phyloP scores from a whole-genome alignment of 2,113 vertebrate species.

The Leucopsar rothschildi region DNA sequence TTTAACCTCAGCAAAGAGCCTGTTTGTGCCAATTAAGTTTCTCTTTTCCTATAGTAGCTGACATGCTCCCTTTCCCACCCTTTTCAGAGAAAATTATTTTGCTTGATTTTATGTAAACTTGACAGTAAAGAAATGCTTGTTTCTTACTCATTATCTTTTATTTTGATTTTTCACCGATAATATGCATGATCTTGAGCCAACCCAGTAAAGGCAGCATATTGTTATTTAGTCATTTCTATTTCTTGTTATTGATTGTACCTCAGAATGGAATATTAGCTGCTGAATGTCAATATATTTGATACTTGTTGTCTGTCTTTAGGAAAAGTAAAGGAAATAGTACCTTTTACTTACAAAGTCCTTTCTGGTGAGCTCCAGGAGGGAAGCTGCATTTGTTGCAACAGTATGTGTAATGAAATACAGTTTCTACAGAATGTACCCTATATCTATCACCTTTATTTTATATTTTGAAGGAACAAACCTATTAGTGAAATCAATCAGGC shows the following conservation, averaged over 20 bases:
- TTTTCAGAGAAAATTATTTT: not conserved
- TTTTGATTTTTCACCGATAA: not conserved
- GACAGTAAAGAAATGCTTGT: not conserved
- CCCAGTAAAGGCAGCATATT: not conserved
- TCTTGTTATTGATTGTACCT: not conserved
- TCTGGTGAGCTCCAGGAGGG: not conserved
- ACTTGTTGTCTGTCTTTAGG: not conserved
- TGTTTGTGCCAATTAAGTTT: not conserved
- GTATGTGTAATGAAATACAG: not conserved
- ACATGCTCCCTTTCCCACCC: not conserved
- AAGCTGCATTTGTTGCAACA: not conserved
- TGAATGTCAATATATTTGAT: not conserved
- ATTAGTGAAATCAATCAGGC: not conserved
- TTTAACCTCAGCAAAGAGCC: not conserved
- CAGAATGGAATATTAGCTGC: not conserved
- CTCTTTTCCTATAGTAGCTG: not conserved
- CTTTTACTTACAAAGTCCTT: not conserved
- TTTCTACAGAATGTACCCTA: not conserved
- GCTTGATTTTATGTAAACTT: not conserved
- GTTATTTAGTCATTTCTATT: not conserved
- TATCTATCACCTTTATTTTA: not conserved
- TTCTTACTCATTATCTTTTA: not conserved
- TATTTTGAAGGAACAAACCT: not conserved
- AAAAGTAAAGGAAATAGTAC: not conserved
- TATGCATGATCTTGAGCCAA: not conserved